Evolutionary conservation across 2,888 invertebrate genomes (phyloP), one percentile per base, ranked within the genome.

Genomic region (Melanostoma mellinum): DNA sequence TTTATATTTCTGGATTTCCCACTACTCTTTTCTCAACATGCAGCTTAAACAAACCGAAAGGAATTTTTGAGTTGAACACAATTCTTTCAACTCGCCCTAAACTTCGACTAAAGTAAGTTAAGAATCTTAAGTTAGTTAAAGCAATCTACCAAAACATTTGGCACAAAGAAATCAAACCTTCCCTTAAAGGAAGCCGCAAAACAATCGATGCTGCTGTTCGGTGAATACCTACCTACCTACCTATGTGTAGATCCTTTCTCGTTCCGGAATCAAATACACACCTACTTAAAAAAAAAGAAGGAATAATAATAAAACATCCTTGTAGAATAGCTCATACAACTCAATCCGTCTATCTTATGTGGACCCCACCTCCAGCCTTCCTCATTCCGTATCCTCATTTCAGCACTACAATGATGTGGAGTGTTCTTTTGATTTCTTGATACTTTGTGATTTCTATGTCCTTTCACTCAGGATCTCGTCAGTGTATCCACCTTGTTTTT

Each of bases 351-450:
- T 65, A 35, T 77, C 46, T 36, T 55, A n/a, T 42, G 42, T 40
- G 42, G 33, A 2, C 44, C 33, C 46, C 6, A 4, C 50, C 55
- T 6, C 32, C 44, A 36, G 58, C 38, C 76, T 46, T 33, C 58
- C 6, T 9, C 8, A 55, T 58, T 50, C 38, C 3, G 9, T 52
- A 80, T 67, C 55, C 65, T 63, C 56, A 36, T 69, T 68, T 67
- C 53, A 56, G 69, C 69, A 61, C 65, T 61, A 63, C 55, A 73
- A 56, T 53, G 68, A 71, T 50, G 74, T 84, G 61, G 79, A 84
- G 79, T 84, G 74, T 84, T 79, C 84, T 79, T 84, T 84, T 84
- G 84, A 84, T 84, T 84, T 79, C 75, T 84, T 79, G 79, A 79
- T 84, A 79, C 84, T 84, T 67, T 74, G 69, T 74, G 65, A 84